These are phyloP conservation scores for Sphyrna mokarran DNA, from an alignment of 2,113 vertebrate species.

Conservation along the genomic window DNA sequence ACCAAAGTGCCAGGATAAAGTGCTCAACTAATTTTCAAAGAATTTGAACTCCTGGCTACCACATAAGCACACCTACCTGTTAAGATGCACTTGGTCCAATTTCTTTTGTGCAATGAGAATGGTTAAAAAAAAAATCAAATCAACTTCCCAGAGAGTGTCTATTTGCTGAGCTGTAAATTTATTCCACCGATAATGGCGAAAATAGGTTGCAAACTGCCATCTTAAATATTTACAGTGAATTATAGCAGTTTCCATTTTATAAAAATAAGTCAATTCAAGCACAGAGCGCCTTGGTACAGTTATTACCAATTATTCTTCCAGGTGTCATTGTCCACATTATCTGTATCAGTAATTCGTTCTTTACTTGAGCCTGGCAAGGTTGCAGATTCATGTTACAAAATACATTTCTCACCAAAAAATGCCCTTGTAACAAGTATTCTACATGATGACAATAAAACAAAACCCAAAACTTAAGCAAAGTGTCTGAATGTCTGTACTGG, in stretches of 20 bases:
- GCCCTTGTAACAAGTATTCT: background rate
- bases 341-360: constrained; percentile 13
- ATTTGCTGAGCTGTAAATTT: constrained; percentile 36
- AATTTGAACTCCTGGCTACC: background rate
- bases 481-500: background rate
- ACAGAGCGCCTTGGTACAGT: constrained; percentile 1
- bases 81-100: background rate
- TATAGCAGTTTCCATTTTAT: constrained; percentile 35
- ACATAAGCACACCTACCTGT: background rate
- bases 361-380: background rate
- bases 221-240: constrained; percentile 21
- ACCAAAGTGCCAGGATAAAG: background rate
- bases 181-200: constrained; percentile 36
- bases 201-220: constrained; percentile 31
- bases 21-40: background rate
- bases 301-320: constrained; percentile 16
- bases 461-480: constrained; percentile 14
- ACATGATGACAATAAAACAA: constrained; percentile 33
- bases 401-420: constrained; percentile 21
- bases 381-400: constrained; percentile 27
- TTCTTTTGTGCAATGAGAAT: background rate
- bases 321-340: background rate
- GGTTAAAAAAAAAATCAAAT: background rate
- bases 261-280: constrained; percentile 38
- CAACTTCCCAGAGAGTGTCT: background rate